A percentile compares a stretch with the other conserved stretches of the same genome.
Evolutionary conservation across 1,140 invertebrate genomes (phyloP).

Genomic region (Drosophila littoralis): DNA sequence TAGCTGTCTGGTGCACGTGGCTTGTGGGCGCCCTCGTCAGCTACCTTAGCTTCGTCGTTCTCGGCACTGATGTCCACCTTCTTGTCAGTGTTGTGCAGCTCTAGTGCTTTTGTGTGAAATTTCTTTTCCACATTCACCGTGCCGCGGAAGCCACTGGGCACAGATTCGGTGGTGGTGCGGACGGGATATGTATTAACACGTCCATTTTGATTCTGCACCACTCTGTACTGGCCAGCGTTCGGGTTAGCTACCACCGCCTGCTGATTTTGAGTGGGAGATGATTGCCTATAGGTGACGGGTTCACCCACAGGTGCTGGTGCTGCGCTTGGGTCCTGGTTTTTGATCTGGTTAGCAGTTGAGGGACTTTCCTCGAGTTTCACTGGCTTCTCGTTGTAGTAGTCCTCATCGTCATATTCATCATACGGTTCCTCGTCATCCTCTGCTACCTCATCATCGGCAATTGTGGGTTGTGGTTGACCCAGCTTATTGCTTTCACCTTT

Average conservation of each 20-base stretch:
- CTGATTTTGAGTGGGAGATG: conserved; percentile 74
- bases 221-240: conserved; percentile 58
- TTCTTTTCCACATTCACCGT: conserved; percentile 83
- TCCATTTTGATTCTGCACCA: conserved; percentile 81
- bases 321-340: not conserved
- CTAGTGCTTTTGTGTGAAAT: conserved; percentile 77
- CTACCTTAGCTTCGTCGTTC: conserved; percentile 58
- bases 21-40: conserved; percentile 83
- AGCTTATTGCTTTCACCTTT: conserved; percentile 46
- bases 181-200: conserved; percentile 57
- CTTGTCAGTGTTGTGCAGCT: conserved; percentile 59
- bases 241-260: conserved; percentile 82
- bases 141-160: conserved; percentile 81
- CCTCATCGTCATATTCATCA: conserved; percentile 86
- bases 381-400: conserved; percentile 77
- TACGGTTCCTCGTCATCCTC: conserved; percentile 85
- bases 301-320: conserved; percentile 16
- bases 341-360: conserved; percentile 23
- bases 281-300: conserved; percentile 63
- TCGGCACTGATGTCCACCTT: conserved; percentile 76
- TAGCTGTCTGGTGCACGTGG: conserved; percentile 85
- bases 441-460: conserved; percentile 73
- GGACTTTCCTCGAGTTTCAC: conserved; percentile 65
- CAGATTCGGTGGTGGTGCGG: conserved; percentile 65
- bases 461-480: conserved; percentile 16